Conservation (phyloP, 2,797 vertebrate genomes). For the Malurus splendens region DNA sequence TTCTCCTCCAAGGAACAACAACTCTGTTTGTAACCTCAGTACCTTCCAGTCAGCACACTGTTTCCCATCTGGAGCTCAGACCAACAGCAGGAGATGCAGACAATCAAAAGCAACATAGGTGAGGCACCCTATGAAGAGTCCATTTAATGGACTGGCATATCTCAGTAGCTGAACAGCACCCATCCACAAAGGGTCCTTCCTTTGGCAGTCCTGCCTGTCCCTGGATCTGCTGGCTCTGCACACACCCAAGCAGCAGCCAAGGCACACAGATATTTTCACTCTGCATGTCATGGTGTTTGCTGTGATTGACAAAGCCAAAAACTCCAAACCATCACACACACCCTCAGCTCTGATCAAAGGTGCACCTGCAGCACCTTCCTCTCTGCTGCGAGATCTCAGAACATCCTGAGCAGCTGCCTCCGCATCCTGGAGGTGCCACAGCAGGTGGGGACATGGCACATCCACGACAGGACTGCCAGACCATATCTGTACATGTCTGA, state of each 20-base stretch:
- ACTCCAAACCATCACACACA: neutral
- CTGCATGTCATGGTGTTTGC: neutral
- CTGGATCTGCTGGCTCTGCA: neutral
- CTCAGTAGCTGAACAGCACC: neutral
- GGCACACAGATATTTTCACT: neutral
- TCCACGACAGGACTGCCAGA: neutral
- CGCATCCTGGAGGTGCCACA: neutral
- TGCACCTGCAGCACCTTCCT: neutral
- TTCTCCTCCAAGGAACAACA: neutral
- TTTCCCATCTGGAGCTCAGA: neutral
- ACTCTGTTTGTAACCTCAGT: neutral
- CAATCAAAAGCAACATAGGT: neutral
- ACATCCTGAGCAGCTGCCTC: neutral
- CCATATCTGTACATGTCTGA: accelerated
- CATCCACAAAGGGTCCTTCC: neutral
- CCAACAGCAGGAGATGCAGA: neutral
- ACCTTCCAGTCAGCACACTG: neutral
- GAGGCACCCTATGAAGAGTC: neutral
- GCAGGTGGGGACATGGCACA: neutral
- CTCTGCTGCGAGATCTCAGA: neutral
- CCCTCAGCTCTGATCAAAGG: neutral
- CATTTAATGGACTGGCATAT: neutral
- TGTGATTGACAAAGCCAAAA: neutral
- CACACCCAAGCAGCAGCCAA: neutral
- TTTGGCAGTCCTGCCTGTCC: neutral